Conservation (phyloP, 2,888 invertebrate species). For the Phalangium opilio region DNA sequence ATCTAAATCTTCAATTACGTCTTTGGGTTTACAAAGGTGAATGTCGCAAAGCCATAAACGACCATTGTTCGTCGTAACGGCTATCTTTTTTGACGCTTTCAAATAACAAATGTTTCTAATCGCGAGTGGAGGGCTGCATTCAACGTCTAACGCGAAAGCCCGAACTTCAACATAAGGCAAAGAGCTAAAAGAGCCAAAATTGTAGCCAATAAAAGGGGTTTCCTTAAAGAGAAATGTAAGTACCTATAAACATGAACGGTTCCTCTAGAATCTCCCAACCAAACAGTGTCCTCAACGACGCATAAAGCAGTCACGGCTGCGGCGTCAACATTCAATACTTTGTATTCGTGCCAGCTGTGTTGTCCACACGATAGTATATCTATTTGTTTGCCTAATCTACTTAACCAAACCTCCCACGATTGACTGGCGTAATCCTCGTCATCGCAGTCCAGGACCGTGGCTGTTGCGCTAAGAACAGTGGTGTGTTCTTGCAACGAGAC, state of each 20-base stretch:
- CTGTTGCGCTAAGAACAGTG: slow-evolving; percentile 16
- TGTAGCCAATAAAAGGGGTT: too few relatives aligned
- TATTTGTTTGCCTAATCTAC: slow-evolving; percentile 25
- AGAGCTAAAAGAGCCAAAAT: slow-evolving; percentile 14
- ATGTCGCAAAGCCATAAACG: slow-evolving; percentile 47
- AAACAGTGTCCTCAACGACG: slow-evolving; percentile 51
- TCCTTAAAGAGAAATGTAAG: background rate
- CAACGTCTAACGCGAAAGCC: slow-evolving; percentile 47
- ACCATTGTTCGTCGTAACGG: slow-evolving; percentile 62
- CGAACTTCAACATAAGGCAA: slow-evolving; percentile 36
- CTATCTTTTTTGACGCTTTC: slow-evolving; percentile 52
- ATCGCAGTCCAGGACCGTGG: slow-evolving; percentile 12
- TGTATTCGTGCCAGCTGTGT: slow-evolving; percentile 28
- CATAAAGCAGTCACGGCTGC: slow-evolving; percentile 43
- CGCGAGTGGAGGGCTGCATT: slow-evolving; percentile 40
- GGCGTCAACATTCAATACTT: slow-evolving; percentile 23
- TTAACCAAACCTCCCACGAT: slow-evolving; percentile 22
- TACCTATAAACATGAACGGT: slow-evolving; percentile 64
- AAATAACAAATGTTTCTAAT: slow-evolving; percentile 53
- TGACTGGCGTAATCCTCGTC: slow-evolving; percentile 8
- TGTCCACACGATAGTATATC: slow-evolving; percentile 27
- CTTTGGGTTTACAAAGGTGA: too few relatives aligned
- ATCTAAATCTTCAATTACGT: slow-evolving; percentile 2
- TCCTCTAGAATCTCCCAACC: slow-evolving; percentile 82
- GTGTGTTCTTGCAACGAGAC: slow-evolving; percentile 43